Conservation (phyloP, 2,113 vertebrate genomes). For the Vulpes lagopus region DNA sequence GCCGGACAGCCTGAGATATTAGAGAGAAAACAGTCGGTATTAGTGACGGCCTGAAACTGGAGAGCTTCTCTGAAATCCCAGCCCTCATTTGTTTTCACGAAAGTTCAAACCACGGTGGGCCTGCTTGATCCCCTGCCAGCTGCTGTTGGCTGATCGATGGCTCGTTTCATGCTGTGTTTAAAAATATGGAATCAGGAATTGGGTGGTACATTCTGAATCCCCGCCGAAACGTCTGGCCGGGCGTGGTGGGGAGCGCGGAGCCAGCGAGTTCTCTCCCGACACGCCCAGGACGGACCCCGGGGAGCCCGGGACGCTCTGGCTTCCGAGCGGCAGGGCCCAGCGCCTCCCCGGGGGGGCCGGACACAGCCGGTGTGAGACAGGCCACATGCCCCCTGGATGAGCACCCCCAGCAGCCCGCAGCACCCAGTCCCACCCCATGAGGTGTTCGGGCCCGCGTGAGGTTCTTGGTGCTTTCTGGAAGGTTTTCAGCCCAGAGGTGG, state of each 20-base stretch:
- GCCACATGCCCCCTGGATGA: not conserved
- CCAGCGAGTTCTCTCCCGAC: not conserved
- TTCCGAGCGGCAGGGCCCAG: not conserved
- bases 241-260: not conserved
- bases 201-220: not conserved
- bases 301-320: not conserved
- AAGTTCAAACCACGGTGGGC: conserved; percentile 59
- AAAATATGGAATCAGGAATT: conserved; percentile 34
- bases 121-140: conserved; percentile 39
- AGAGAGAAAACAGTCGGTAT: not conserved
- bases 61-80: conserved; percentile 16
- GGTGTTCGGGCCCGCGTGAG: not conserved
- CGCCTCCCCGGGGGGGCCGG: not conserved
- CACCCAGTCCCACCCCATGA: rapidly evolving
- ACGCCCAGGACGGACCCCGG: not conserved
- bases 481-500: not conserved
- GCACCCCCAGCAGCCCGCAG: not conserved
- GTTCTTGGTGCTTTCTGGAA: not conserved
- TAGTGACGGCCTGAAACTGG: not conserved
- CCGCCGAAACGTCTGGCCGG: not conserved
- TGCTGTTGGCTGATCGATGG: not conserved
- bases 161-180: conserved; percentile 27
- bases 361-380: not conserved
- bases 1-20: not conserved
- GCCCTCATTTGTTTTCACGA: conserved; percentile 79